Conservation (phyloP, 35 echinoderm and acorn worm genomes). For the Strongylocentrotus purpuratus region DNA sequence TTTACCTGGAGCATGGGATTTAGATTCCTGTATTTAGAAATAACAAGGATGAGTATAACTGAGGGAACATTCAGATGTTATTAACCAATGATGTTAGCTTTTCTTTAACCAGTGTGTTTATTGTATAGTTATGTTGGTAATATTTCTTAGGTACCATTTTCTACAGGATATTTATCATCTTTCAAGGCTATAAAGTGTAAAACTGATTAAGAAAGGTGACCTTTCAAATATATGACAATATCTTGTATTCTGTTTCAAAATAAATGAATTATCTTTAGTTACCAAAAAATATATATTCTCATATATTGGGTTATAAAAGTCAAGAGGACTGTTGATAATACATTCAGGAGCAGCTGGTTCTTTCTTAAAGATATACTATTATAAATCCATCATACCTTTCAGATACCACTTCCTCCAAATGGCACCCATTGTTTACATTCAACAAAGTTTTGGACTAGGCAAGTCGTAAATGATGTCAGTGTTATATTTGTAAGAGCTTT, state of each 20-base stretch:
- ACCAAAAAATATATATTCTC: too few species aligned
- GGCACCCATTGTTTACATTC: not conserved
- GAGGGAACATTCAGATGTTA: not conserved
- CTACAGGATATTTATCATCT: too few species aligned
- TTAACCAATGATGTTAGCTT: not conserved
- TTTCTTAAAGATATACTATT: not conserved
- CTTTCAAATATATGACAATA: too few species aligned
- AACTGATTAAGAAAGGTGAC: too few species aligned
- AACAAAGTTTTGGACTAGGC: not conserved
- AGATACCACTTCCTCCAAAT: not conserved
- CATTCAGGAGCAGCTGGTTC: not conserved
- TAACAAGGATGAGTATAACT: not conserved
- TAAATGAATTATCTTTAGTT: too few species aligned
- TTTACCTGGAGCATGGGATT: not conserved
- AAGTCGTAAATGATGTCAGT: not conserved
- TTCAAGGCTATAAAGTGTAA: too few species aligned
- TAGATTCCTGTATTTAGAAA: not conserved
- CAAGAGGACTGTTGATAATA: too few species aligned
- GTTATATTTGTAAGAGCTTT: not conserved
- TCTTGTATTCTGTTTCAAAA: too few species aligned
- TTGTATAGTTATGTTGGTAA: too few species aligned
- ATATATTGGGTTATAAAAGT: too few species aligned
- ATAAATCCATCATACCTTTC: not conserved
- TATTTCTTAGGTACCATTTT: too few species aligned
- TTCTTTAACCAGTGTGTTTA: not conserved